Conservation (phyloP, 2,888 invertebrate genomes). For the Sepiola atlantica region DNA sequence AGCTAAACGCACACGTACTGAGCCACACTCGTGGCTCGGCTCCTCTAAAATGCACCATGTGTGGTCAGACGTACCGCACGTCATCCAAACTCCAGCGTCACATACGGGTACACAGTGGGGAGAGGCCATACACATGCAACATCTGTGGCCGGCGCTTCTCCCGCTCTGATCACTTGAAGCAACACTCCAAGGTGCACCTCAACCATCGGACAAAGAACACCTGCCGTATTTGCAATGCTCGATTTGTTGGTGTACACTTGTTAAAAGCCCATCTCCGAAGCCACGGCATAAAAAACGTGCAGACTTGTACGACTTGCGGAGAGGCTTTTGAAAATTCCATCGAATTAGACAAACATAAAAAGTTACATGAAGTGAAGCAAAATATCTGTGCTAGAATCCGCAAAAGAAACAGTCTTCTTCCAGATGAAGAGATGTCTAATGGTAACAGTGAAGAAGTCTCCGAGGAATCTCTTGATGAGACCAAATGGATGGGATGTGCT, state of each 20-base stretch:
- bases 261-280: slow-evolving; percentile 60
- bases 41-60: slow-evolving; percentile 62
- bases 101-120: slow-evolving; percentile 66
- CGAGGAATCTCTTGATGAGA: slow-evolving; percentile 11
- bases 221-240: slow-evolving; percentile 64
- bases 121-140: slow-evolving; percentile 62
- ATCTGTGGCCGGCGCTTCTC: slow-evolving; percentile 64
- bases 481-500: slow-evolving; percentile 32
- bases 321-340: slow-evolving; percentile 62
- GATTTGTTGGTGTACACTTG: slow-evolving; percentile 60
- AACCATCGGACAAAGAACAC: slow-evolving; percentile 60
- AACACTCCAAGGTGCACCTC: slow-evolving; percentile 65
- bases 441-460: slow-evolving; percentile 14
- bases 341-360: slow-evolving; percentile 62
- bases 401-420: neutral
- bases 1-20: slow-evolving; percentile 22
- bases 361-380: slow-evolving; percentile 52
- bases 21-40: slow-evolving; percentile 44
- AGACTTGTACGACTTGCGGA: slow-evolving; percentile 63
- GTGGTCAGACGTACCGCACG: slow-evolving; percentile 64
- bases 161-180: slow-evolving; percentile 65
- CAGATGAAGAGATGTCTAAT: slow-evolving; percentile 24
- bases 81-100: slow-evolving; percentile 67
- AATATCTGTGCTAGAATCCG: neutral
- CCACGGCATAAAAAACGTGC: slow-evolving; percentile 59